A percentile compares a stretch with the other conserved stretches of the same genome.
These are phyloP conservation scores for Macrophya alboannulata DNA, from an alignment of 2,888 invertebrate genomes.

Conservation along the genomic window DNA sequence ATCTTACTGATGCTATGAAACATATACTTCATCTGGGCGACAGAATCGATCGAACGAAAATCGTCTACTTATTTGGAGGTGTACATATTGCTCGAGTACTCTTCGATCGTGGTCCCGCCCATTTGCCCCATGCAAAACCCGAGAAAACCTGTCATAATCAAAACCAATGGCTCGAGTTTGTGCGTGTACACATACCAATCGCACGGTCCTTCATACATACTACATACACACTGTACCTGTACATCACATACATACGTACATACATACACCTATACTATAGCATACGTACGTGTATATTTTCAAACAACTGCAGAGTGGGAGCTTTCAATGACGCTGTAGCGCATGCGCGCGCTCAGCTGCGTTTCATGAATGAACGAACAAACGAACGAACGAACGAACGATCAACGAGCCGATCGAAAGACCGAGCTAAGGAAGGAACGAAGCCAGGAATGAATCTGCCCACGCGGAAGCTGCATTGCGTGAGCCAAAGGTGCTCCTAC, in stretches of 20 bases:
- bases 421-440: slow-evolving; percentile 42
- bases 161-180: slow-evolving; percentile 18
- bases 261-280: neutral
- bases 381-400: slow-evolving; percentile 63
- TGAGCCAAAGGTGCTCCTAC: slow-evolving; percentile 37
- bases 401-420: slow-evolving; percentile 58
- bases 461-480: slow-evolving; percentile 50
- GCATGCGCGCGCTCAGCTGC: slow-evolving; percentile 66
- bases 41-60: slow-evolving; percentile 46
- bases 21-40: slow-evolving; percentile 21
- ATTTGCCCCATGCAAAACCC: slow-evolving; percentile 45
- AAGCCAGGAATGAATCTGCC: slow-evolving; percentile 46
- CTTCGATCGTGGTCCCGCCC: slow-evolving; percentile 46
- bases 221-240: slow-evolving; percentile 4
- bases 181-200: slow-evolving; percentile 29
- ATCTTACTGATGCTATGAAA: slow-evolving; percentile 3
- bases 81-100: slow-evolving; percentile 31
- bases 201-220: neutral
- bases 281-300: slow-evolving; percentile 27
- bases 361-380: slow-evolving; percentile 72
- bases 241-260: neutral
- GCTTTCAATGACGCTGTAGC: slow-evolving; percentile 41
- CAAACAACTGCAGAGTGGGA: slow-evolving; percentile 52
- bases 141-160: slow-evolving; percentile 50
- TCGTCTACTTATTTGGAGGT: slow-evolving; percentile 48